Evolutionary conservation across 2,888 invertebrate species (phyloP).

Genomic region (Cyrtodaria siliqua): DNA sequence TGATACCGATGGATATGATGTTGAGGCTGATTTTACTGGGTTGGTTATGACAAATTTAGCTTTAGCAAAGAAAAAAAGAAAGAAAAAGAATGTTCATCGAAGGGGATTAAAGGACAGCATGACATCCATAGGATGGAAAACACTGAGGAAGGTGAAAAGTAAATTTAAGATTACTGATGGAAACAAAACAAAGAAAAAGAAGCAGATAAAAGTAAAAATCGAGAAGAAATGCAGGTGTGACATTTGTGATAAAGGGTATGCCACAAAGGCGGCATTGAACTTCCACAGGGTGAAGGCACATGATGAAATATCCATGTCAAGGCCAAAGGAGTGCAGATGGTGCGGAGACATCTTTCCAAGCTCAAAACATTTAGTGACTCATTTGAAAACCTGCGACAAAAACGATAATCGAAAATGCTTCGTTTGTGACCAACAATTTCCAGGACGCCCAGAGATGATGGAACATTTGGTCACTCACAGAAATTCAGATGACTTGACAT

Average conservation of each 20-base stretch:
- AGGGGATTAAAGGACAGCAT: background rate
- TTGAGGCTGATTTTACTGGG: too few relatives aligned
- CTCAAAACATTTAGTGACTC: constrained; percentile 1
- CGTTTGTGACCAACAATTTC: constrained; percentile 29
- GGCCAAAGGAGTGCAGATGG: constrained; percentile 31
- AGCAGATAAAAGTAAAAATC: background rate
- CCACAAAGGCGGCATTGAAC: constrained; percentile 6
- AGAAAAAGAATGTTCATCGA: background rate
- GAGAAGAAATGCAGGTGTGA: constrained; percentile 11
- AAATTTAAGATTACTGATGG: background rate
- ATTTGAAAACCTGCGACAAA: constrained; percentile 32
- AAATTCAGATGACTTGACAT: constrained; percentile 31
- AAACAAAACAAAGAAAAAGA: background rate
- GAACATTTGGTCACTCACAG: constrained; percentile 35
- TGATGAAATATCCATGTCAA: background rate
- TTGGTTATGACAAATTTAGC: background rate
- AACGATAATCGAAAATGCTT: constrained; percentile 35
- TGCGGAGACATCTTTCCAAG: constrained; percentile 24
- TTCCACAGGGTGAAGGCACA: constrained; percentile 3
- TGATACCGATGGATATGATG: too few relatives aligned
- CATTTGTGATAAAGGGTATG: constrained; percentile 16
- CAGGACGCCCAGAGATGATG: background rate
- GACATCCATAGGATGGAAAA: background rate
- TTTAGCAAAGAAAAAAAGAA: background rate
- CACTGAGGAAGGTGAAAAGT: background rate